Evolutionary conservation across 2,888 invertebrate genomes (phyloP), one percentile per base, ranked within the genome.

Genomic region (Sesia apiformis): DNA sequence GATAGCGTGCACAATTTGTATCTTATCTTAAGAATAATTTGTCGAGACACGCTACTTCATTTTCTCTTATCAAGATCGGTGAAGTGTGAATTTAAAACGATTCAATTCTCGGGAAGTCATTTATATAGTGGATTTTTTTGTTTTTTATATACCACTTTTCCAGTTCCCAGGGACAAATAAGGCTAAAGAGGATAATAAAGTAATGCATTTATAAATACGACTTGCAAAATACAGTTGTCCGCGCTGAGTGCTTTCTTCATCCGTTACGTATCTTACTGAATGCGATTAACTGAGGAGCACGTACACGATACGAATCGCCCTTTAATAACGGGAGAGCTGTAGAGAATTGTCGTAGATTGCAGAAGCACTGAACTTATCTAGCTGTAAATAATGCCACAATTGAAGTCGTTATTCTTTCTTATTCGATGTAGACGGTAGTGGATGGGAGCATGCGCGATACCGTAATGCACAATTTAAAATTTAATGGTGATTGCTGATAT

Each of bases 361-460:
- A 78, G 78, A 46, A 46, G 74, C 74, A 78, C 79, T 78, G 76
- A 75, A 75, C 70, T 72, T 70, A 72, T 69, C 70, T 86, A 87
- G 84, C 87, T 85, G 87, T 88, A 85, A 79, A 77, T 86, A 86
- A 87, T 85, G 74, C 81, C 78, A 82, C 79, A 80, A 84, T 76
- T 77, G 78, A 60, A 70, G 69, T 72, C 67, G 73, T 73, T 76
- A 72, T 75, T 78, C n/a, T 8, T n/a, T 46, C 46, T 43, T 43
- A 43, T 6, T 8, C 43, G 43, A 8, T 6, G 7, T 43, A 43
- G 43, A 4, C 8, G 8, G 8, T 43, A 43, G 43, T 5, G 4
- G 43, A 74, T 77, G 67, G 67, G 59, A 66, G 61, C 64, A 63
- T 61, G 63, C 58, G 60, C 66, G 60, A 57, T 63, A 60, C 62